Evolutionary conservation across 1,140 invertebrate species (phyloP).

Genomic region (Nephotettix cincticeps): DNA sequence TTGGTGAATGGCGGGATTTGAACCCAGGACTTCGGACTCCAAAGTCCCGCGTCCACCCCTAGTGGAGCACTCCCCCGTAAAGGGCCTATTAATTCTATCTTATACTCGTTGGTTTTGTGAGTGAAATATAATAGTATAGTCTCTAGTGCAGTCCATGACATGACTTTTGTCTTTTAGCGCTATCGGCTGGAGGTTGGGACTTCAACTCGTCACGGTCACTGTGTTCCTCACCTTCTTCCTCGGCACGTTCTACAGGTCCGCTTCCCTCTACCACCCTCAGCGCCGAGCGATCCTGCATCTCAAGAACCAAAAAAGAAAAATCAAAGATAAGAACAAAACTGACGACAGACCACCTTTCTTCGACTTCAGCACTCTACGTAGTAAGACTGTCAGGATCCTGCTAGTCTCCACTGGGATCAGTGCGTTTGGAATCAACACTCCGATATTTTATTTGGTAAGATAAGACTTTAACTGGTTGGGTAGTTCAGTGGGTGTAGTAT

Average conservation of each 20-base stretch:
- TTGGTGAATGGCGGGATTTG: too few species aligned
- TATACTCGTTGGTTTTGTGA: too few species aligned
- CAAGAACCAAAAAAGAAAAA: constrained; percentile 86
- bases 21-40: too few species aligned
- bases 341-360: constrained; percentile 82
- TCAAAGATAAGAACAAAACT: constrained; percentile 69
- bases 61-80: too few species aligned
- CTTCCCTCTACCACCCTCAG: constrained; percentile 87
- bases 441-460: constrained; percentile 78
- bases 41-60: too few species aligned
- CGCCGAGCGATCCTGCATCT: constrained; percentile 84
- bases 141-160: too few species aligned
- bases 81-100: too few species aligned
- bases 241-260: constrained; percentile 85
- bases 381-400: constrained; percentile 80
- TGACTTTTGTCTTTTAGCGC: constrained; percentile 68
- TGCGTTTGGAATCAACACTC: constrained; percentile 82
- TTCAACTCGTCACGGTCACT: constrained; percentile 82
- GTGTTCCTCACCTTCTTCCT: constrained; percentile 83
- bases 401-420: constrained; percentile 72
- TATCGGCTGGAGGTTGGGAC: constrained; percentile 83
- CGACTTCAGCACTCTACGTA: constrained; percentile 79
- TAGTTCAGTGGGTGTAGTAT: too few species aligned
- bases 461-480: too few species aligned
- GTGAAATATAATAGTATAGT: too few species aligned